Evolutionary conservation across 2,113 vertebrate species (phyloP).

Genomic region (Oceanodroma tethys): DNA sequence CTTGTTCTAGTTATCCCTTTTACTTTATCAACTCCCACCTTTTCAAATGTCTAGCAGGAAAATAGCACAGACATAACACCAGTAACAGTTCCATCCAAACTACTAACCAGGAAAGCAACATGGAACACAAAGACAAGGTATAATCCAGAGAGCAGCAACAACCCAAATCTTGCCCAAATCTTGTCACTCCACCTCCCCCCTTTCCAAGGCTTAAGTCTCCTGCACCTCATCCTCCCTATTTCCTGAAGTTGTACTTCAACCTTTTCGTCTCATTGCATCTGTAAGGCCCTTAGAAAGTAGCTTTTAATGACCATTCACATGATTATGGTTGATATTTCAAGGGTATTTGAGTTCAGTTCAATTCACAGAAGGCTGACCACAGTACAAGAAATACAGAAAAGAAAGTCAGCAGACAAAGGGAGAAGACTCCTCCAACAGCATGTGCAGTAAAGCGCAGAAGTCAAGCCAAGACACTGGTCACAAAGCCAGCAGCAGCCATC

Average conservation of each 20-base stretch:
- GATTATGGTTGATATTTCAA: neutral
- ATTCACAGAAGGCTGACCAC: neutral
- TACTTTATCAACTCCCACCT: neutral
- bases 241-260: neutral
- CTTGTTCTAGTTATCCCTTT: neutral
- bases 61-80: neutral
- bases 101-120: neutral
- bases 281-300: neutral
- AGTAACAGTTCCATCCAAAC: neutral
- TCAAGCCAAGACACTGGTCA: neutral
- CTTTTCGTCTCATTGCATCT: neutral
- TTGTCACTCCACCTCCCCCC: neutral
- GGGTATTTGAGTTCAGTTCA: neutral
- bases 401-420: neutral
- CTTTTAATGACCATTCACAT: neutral
- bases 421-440: neutral
- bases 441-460: neutral
- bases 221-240: neutral
- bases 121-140: neutral
- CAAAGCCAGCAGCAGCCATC: neutral
- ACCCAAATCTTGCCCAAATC: neutral
- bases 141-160: neutral
- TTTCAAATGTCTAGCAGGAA: neutral
- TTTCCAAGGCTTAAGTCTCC: neutral
- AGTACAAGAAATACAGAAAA: neutral